Conservation (phyloP, 2,113 vertebrate genomes). For the Corythornis vintsioides region DNA sequence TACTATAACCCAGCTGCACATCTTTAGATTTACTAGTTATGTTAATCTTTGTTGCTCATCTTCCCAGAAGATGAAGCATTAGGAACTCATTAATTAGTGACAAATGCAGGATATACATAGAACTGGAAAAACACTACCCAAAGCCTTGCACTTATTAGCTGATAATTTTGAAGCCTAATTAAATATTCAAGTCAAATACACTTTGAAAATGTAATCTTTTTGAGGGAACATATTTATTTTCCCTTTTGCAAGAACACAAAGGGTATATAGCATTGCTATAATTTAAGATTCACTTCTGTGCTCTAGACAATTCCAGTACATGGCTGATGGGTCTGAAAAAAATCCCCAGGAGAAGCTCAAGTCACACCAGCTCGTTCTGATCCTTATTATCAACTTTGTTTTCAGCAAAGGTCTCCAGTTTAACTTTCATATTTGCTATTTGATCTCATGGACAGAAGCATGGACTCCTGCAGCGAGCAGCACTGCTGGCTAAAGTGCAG, state of each 20-base stretch:
- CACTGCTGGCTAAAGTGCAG: neutral
- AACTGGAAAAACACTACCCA: conserved; percentile 66
- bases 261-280: conserved; percentile 18
- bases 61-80: conserved; percentile 63
- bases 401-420: conserved; percentile 3
- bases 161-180: conserved; percentile 67
- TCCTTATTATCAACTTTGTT: neutral
- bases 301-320: conserved; percentile 33
- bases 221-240: conserved; percentile 61
- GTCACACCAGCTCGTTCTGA: neutral
- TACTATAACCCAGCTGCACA: conserved; percentile 68
- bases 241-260: conserved; percentile 50
- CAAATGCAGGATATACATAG: conserved; percentile 68
- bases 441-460: neutral
- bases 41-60: conserved; percentile 71
- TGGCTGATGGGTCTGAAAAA: neutral
- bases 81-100: conserved; percentile 66
- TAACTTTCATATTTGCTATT: neutral
- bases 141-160: conserved; percentile 52
- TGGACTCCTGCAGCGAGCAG: neutral
- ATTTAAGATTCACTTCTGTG: conserved; percentile 50
- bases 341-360: neutral
- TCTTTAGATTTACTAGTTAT: conserved; percentile 61
- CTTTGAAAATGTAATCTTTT: conserved; percentile 63
- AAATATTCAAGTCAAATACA: conserved; percentile 68